phyloP scores from a whole-genome alignment of 2,888 invertebrate genomes.

The Notocelia uddmanniana region DNA sequence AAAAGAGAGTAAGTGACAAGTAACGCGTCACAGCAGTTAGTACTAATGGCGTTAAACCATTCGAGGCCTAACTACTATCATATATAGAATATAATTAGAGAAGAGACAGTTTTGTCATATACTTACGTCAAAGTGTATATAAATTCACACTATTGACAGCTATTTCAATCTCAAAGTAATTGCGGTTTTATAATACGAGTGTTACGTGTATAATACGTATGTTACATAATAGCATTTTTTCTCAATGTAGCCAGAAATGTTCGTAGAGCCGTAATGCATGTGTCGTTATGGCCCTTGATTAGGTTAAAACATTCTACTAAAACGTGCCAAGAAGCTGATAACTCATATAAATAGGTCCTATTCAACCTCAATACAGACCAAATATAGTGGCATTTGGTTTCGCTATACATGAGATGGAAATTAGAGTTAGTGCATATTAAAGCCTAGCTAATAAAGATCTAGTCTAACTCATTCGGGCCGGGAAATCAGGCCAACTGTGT shows the following conservation, averaged over 20 bases:
- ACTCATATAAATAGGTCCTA: too few relatives aligned
- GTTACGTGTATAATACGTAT: too few relatives aligned
- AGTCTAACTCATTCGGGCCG: not conserved
- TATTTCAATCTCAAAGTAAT: too few relatives aligned
- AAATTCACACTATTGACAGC: too few relatives aligned
- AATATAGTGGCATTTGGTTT: not conserved
- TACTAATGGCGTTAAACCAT: too few relatives aligned
- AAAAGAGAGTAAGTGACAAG: too few relatives aligned
- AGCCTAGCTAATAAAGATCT: not conserved
- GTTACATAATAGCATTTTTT: not conserved
- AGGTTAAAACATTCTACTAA: not conserved
- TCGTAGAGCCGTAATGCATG: not conserved
- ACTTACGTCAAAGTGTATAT: too few relatives aligned
- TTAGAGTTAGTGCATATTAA: not conserved
- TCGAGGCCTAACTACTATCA: too few relatives aligned
- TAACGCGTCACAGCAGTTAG: too few relatives aligned
- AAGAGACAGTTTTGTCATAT: too few relatives aligned
- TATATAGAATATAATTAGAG: too few relatives aligned
- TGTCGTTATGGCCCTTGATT: not conserved
- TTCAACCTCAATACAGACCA: not conserved
- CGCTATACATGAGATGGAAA: not conserved
- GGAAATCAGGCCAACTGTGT: conserved; percentile 2
- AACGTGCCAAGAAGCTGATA: not conserved
- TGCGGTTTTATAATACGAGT: too few relatives aligned
- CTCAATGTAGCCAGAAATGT: not conserved